Base-by-base conservation (phyloP, 2,113 vertebrate genomes). In the Rhinopomastus cyanomelas region DNA sequence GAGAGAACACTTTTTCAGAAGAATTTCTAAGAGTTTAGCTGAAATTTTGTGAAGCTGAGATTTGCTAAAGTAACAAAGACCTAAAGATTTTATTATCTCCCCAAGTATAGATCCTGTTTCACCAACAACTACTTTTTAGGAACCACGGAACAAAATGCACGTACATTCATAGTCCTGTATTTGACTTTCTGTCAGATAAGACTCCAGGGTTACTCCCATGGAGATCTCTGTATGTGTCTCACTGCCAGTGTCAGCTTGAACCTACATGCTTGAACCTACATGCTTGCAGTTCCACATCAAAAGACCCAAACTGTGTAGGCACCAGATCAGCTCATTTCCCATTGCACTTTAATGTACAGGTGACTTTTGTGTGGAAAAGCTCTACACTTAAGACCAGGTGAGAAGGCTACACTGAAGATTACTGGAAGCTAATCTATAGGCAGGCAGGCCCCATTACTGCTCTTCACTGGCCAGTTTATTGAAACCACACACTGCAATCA, bases 11-110 rank as follows among this genome's bases (percentile, higher is more conserved):
- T 73, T 53, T 61, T 5, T 48, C 21, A 53, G 37, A 59, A 6
- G n/a, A 72, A 84, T 60, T 61, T 32, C 34, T 20, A 16, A 49
- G 42, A 21, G 44, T 62, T 55, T 25, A 36, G 12, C 21, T 26
- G 7, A 8, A 44, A 6, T 32, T 69, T 46, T 16, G 46, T 18
- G 36, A 59, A 69, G 52, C 0, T 8, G 7, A 68, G 19, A 53
- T 59, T 57, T 76, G 9, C 20, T 39, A 30, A 75, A 48, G 26
- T 59, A 53, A 8, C 16, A 39, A 32, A 59, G 4, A 36, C 14
- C 36, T 65, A 32, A 51, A 37, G 5, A 32, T 29, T 17, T 0
- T 0, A 32, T 26, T 68, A 8, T 52, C 29, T 37, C 8, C 32
- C 29, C 8, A 51, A 51, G 36, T 9, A 16, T 8, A 64, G 75